Conservation (phyloP, 2,888 invertebrate genomes). For the Volucella inflata region DNA sequence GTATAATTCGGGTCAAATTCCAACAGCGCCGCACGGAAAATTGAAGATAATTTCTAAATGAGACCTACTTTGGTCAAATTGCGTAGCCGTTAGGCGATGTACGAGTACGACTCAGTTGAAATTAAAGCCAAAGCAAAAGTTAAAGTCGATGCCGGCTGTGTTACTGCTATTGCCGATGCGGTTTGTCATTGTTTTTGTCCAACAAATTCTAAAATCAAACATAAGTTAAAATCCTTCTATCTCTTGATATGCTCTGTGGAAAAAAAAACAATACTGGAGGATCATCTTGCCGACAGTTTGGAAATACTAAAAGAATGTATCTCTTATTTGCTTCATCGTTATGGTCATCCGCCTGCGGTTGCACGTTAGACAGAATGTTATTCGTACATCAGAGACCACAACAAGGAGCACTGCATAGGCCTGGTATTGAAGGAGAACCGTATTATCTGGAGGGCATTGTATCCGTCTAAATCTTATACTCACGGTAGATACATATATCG, state of each 20-base stretch:
- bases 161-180: neutral
- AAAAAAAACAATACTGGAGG: neutral
- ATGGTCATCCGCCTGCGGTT: constrained; percentile 66
- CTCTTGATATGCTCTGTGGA: neutral
- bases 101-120: no score
- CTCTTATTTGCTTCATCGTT: constrained; percentile 57
- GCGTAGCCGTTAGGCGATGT: constrained; percentile 39
- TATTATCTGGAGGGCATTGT: neutral
- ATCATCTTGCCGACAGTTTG: constrained; percentile 21
- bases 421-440: constrained; percentile 9
- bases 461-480: neutral
- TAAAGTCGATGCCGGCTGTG: no score
- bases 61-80: constrained; percentile 53
- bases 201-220: constrained; percentile 15
- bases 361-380: constrained; percentile 40
- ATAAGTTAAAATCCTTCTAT: constrained; percentile 3
- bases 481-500: neutral
- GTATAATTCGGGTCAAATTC: constrained; percentile 56
- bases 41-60: constrained; percentile 57
- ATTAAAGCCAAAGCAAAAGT: no score
- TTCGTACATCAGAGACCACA: constrained; percentile 5
- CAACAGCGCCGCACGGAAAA: constrained; percentile 44
- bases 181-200: constrained; percentile 42
- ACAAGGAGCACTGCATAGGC: neutral
- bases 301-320: constrained; percentile 25